Conservation (phyloP, 2,113 vertebrate genomes). For the Lutjanus erythropterus region DNA sequence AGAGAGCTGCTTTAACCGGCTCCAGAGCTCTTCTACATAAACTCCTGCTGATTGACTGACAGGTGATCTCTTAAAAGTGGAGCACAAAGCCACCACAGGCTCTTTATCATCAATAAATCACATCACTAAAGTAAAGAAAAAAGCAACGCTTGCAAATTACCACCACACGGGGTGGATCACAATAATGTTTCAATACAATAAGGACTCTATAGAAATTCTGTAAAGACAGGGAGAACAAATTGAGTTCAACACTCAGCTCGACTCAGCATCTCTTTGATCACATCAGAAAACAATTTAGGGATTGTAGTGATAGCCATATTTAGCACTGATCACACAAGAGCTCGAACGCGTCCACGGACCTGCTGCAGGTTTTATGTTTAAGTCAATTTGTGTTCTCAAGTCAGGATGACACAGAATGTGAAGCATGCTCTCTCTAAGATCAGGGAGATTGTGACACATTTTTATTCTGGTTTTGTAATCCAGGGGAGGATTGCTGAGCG, state of each 20-base stretch:
- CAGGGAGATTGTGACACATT: slow-evolving; percentile 1
- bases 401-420: background rate
- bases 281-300: background rate
- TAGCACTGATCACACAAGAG: background rate
- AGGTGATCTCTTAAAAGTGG: background rate
- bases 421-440: background rate
- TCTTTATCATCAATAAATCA: too few species aligned
- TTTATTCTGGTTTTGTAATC: slow-evolving; percentile 10
- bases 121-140: background rate
- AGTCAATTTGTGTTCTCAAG: background rate
- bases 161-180: background rate
- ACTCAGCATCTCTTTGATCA: background rate
- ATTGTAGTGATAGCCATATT: background rate
- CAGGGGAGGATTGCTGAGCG: slow-evolving; percentile 4
- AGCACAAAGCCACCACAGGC: background rate
- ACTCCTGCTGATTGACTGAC: background rate
- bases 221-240: background rate
- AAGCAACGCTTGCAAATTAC: background rate
- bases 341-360: background rate
- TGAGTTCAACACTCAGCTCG: background rate
- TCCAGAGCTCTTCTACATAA: background rate
- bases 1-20: background rate
- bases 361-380: background rate
- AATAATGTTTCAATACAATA: background rate
- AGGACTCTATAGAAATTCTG: background rate